Conservation (phyloP, 2,113 vertebrate genomes). For the Thamnophis sirtalis region DNA sequence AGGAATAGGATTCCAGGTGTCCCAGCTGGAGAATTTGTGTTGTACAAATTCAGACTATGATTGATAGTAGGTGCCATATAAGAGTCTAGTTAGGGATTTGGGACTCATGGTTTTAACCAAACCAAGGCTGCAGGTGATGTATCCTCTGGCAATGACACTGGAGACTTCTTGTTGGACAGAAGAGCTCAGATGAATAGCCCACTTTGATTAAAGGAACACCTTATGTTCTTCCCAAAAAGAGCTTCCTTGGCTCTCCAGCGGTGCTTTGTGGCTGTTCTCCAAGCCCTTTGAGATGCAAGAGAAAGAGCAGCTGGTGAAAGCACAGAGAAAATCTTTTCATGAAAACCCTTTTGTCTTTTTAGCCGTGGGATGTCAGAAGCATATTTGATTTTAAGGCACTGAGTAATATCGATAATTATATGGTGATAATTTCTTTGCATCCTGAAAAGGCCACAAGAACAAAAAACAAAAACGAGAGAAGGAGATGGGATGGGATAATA, state of each 20-base stretch:
- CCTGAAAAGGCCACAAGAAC: slow-evolving; percentile 10
- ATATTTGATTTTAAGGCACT: slow-evolving; percentile 26
- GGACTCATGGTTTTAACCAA: not conserved
- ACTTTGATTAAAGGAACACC: not conserved
- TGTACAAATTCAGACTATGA: not conserved
- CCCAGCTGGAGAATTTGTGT: not conserved
- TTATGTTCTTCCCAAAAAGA: not conserved
- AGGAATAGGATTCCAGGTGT: not conserved
- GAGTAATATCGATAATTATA: slow-evolving; percentile 20
- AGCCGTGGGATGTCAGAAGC: slow-evolving; percentile 4
- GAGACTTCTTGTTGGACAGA: not conserved
- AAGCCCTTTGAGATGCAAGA: not conserved
- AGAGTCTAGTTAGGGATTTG: not conserved
- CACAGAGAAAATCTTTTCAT: not conserved
- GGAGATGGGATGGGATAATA: not conserved
- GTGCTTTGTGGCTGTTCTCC: not conserved
- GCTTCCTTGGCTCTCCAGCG: not conserved
- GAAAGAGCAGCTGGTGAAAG: slow-evolving; percentile 10
- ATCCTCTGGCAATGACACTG: not conserved
- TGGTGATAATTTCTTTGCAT: not conserved
- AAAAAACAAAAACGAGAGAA: not conserved
- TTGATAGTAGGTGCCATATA: not conserved
- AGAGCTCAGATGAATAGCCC: not conserved
- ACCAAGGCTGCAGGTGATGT: not conserved
- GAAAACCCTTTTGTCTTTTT: slow-evolving; percentile 11